Evolutionary conservation across 2,113 vertebrate genomes (phyloP).

Genomic region (Leucoraja erinaceus): DNA sequence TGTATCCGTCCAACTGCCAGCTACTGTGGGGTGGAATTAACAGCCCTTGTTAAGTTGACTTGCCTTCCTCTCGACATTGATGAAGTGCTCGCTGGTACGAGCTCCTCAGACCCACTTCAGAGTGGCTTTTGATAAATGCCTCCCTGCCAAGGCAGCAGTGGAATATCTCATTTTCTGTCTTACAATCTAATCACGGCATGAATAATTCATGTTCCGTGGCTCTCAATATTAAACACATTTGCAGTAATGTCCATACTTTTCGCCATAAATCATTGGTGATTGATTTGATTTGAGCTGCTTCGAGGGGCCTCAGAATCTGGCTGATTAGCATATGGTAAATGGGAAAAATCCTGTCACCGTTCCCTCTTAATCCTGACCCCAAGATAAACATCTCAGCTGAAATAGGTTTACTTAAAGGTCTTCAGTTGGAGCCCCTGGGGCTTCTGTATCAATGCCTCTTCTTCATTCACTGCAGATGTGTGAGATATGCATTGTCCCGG

Average conservation of each 20-base stretch:
- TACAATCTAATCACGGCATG: constrained; percentile 9
- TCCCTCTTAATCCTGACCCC: neutral
- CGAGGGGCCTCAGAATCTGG: neutral
- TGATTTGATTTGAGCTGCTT: neutral
- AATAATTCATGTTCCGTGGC: constrained; percentile 24
- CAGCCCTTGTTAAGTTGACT: neutral
- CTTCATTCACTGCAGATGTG: neutral
- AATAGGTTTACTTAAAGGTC: neutral
- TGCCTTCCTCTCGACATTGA: neutral
- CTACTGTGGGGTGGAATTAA: neutral
- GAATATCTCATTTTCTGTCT: constrained; percentile 28
- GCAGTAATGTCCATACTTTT: neutral
- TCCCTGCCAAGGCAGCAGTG: neutral
- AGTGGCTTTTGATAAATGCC: constrained; percentile 19
- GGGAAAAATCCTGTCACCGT: neutral
- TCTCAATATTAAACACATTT: constrained; percentile 26
- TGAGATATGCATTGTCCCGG: neutral
- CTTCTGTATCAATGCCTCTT: neutral
- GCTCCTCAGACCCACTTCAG: neutral
- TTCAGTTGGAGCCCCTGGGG: neutral
- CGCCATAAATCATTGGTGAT: neutral
- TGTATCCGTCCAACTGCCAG: neutral
- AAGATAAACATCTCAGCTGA: neutral
- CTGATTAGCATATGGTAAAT: neutral
- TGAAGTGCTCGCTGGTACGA: neutral